These are phyloP conservation scores for Gymnothorax reevesii DNA, from an alignment of 2,797 vertebrate species.

Conservation along the genomic window DNA sequence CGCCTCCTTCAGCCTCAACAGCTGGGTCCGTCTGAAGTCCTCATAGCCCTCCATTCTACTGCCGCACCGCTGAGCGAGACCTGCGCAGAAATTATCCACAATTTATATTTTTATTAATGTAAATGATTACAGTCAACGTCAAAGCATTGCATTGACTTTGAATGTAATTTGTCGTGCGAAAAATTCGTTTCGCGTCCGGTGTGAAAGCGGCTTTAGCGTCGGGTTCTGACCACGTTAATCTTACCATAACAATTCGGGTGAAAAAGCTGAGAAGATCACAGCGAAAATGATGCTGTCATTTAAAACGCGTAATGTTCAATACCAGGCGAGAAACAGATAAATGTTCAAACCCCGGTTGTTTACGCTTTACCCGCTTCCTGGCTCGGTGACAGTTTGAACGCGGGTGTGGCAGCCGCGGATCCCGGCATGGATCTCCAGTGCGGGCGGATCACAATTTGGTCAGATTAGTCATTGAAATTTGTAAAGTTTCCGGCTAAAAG, in stretches of 20 bases:
- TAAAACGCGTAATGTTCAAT: not conserved
- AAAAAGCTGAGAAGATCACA: not conserved
- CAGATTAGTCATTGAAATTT: not conserved
- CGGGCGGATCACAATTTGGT: not conserved
- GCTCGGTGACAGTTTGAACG: slow-evolving; percentile 49
- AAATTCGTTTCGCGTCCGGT: too few relatives aligned
- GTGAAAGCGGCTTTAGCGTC: too few relatives aligned
- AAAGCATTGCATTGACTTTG: too few relatives aligned
- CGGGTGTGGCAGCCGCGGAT: slow-evolving; percentile 7
- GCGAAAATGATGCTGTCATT: not conserved
- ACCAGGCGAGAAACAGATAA: not conserved
- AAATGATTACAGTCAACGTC: too few relatives aligned
- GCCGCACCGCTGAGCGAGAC: not conserved
- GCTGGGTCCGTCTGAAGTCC: slow-evolving; percentile 55
- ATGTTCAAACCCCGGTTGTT: slow-evolving; percentile 50
- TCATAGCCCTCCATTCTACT: slow-evolving; percentile 71
- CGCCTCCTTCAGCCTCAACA: slow-evolving; percentile 42
- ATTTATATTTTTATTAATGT: too few relatives aligned
- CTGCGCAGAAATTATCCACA: not conserved
- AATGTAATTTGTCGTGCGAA: too few relatives aligned
- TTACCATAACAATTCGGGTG: not conserved
- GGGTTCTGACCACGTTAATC: too few relatives aligned
- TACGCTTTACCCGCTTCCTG: slow-evolving; percentile 68
- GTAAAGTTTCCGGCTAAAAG: too few relatives aligned
- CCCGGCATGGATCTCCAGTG: slow-evolving; percentile 38